Conservation (phyloP, 2,888 invertebrate species). For the Emmelina monodactyla region DNA sequence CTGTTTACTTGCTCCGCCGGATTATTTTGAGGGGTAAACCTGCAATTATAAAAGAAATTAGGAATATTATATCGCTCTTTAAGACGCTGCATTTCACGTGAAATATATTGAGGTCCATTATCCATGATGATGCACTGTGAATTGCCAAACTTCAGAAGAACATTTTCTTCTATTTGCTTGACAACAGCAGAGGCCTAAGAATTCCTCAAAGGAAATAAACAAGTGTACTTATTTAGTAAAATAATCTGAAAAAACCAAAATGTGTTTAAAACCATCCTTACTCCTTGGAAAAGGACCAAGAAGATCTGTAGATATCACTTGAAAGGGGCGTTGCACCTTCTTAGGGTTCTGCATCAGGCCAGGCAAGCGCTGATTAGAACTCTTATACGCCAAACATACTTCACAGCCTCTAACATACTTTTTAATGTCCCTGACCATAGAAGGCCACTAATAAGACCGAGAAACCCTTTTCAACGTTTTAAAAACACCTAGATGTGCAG, state of each 20-base stretch:
- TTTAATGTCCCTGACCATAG: background rate
- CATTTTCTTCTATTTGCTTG: slow-evolving; percentile 9
- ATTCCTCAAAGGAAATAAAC: slow-evolving; percentile 5
- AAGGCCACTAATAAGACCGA: background rate
- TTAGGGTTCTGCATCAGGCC: slow-evolving; percentile 12
- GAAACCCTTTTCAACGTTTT: slow-evolving; percentile 2
- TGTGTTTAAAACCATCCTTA: background rate
- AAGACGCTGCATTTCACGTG: too few species aligned
- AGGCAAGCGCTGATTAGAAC: background rate
- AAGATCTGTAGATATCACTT: slow-evolving; percentile 3
- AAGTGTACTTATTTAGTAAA: slow-evolving; percentile 7
- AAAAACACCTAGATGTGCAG: slow-evolving; percentile 2
- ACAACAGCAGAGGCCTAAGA: slow-evolving; percentile 4
- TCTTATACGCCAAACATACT: slow-evolving; percentile 6
- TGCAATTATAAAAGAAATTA: too few species aligned
- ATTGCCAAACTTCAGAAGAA: slow-evolving; percentile 8
- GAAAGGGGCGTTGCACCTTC: slow-evolving; percentile 9
- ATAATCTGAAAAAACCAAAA: slow-evolving; percentile 6
- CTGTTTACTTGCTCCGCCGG: too few species aligned
- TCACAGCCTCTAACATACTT: background rate
- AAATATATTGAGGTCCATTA: too few species aligned
- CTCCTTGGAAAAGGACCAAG: slow-evolving; percentile 4
- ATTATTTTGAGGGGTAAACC: too few species aligned
- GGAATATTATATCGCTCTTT: too few species aligned
- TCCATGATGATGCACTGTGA: too few species aligned